Conservation (phyloP, 2,888 invertebrate species). For the Epiblema foenella region DNA sequence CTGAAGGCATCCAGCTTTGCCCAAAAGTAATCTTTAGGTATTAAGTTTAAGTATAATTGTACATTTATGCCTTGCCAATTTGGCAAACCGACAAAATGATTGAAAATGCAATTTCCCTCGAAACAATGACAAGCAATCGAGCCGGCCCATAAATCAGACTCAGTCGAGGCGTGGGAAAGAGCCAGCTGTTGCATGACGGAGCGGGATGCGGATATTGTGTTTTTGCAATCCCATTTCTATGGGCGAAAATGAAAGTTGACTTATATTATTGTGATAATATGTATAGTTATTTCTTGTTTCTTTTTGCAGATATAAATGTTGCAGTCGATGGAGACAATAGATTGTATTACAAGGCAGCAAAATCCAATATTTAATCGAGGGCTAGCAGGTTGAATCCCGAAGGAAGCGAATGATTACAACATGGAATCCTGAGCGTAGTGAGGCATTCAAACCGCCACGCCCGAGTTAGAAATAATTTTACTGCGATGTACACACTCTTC, state of each 20-base stretch:
- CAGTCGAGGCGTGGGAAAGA: slow-evolving; percentile 38
- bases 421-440: too few relatives aligned
- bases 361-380: too few relatives aligned
- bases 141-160: slow-evolving; percentile 56
- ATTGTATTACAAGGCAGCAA: too few relatives aligned
- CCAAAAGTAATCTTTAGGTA: too few relatives aligned
- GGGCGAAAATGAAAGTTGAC: slow-evolving; percentile 23
- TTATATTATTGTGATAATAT: not conserved
- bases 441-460: too few relatives aligned
- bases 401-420: too few relatives aligned
- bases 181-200: slow-evolving; percentile 40
- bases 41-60: not conserved
- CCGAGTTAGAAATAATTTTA: too few relatives aligned
- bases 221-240: not conserved
- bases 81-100: slow-evolving; percentile 41
- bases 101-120: slow-evolving; percentile 44
- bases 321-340: too few relatives aligned
- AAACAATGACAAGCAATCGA: slow-evolving; percentile 60
- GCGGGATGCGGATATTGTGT: slow-evolving; percentile 41
- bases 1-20: too few relatives aligned
- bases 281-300: not conserved
- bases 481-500: too few relatives aligned
- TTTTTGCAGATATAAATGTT: not conserved
- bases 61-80: slow-evolving; percentile 27
- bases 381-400: too few relatives aligned